Percentiles rank a stretch among this genome's conserved stretches.
phyloP scores from a whole-genome alignment of 1,140 invertebrate species.

The Heliconius himera region DNA sequence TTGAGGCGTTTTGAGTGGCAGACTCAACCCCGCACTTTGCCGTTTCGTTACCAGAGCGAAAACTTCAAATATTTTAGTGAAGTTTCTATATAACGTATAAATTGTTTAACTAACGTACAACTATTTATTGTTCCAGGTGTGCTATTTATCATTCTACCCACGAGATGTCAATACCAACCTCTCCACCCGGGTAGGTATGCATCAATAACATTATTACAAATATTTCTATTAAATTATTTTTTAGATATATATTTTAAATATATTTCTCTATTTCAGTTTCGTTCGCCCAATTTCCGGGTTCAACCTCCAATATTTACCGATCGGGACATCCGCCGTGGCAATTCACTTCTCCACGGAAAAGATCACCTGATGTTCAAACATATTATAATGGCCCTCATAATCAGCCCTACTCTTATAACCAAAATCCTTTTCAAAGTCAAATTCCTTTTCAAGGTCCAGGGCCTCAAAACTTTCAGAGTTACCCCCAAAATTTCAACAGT shows the following conservation, averaged over 20 bases:
- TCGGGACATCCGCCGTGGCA: conserved; percentile 67
- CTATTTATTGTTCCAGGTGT: conserved; percentile 59
- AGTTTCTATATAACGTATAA: no score
- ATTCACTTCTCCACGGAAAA: conserved; percentile 65
- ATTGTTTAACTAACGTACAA: background rate
- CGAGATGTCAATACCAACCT: conserved; percentile 55
- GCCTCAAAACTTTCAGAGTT: conserved; percentile 41
- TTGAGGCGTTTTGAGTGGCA: background rate
- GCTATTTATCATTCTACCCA: conserved; percentile 44
- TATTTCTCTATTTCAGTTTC: conserved; percentile 53
- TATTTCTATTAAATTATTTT: background rate
- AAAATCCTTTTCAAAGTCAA: conserved; percentile 42
- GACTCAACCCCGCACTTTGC: background rate
- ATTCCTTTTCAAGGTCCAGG: conserved; percentile 16
- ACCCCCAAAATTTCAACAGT: conserved; percentile 55
- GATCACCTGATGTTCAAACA: conserved; percentile 54
- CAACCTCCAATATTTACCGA: conserved; percentile 57
- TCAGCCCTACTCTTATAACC: conserved; percentile 41
- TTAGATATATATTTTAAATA: conserved; percentile 3
- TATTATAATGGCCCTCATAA: conserved; percentile 40
- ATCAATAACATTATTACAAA: conserved; percentile 56
- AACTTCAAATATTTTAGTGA: background rate
- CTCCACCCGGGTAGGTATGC: conserved; percentile 79
- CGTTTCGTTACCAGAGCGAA: background rate
- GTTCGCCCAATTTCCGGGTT: conserved; percentile 56